These are phyloP conservation scores for Chesias legatella DNA, from an alignment of 2,888 invertebrate species.

Conservation along the genomic window DNA sequence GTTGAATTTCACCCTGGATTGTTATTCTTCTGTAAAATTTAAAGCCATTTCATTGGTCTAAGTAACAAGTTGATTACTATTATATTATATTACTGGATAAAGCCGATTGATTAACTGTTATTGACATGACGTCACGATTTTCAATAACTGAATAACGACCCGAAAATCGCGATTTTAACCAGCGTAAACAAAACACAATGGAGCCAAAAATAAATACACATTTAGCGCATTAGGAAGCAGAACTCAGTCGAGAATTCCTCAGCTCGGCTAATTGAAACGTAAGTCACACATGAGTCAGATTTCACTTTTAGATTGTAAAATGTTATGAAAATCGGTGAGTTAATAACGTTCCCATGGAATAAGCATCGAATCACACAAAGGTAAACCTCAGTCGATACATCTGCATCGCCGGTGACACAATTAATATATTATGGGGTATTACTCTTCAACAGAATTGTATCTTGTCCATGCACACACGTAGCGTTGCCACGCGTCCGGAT, in stretches of 20 bases:
- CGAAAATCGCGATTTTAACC: constrained; percentile 4
- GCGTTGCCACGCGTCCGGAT: too few relatives aligned
- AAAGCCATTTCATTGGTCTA: too few relatives aligned
- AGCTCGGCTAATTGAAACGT: constrained; percentile 9
- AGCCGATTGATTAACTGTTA: too few relatives aligned
- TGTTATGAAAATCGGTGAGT: constrained; percentile 8
- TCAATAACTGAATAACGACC: constrained; percentile 1
- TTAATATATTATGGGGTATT: constrained; percentile 54
- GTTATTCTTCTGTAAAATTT: too few relatives aligned
- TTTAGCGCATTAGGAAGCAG: constrained; percentile 10
- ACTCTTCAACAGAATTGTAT: constrained; percentile 42
- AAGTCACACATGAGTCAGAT: constrained; percentile 9
- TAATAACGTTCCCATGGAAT: constrained; percentile 34
- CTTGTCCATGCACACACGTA: constrained; percentile 36
- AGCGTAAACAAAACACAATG: background rate
- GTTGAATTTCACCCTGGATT: too few relatives aligned
- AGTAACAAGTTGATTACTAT: too few relatives aligned
- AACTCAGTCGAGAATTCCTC: constrained; percentile 5
- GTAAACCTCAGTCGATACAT: constrained; percentile 45
- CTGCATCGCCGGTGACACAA: constrained; percentile 50
- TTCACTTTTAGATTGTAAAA: constrained; percentile 10
- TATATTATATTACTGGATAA: too few relatives aligned
- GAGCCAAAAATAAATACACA: constrained; percentile 11
- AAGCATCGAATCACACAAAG: constrained; percentile 35
- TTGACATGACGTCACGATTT: background rate